Base-by-base conservation (phyloP, 1,140 invertebrate genomes). In the Zeugodacus cucurbitae region DNA sequence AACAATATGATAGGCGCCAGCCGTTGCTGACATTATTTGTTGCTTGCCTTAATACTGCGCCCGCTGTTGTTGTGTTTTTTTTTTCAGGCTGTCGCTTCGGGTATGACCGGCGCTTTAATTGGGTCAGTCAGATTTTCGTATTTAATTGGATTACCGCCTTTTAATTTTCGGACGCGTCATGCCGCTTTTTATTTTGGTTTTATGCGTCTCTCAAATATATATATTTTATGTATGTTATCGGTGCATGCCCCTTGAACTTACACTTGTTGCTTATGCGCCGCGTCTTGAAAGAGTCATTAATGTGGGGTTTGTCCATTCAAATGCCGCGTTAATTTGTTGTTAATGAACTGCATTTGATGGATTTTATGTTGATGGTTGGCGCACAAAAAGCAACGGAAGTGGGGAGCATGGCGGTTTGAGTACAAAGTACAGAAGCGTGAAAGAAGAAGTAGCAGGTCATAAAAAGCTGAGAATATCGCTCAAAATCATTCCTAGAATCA, bases 141-240 rank as follows among this genome's bases (percentile, higher is more conserved):
- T 91, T 91, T 92, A 92, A 92, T 92, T 92, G 91, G 91, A 92
- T 92, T 92, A 91, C 91, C 91, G 91, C 91, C 91, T 92, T 91
- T 92, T 91, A 89, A 92, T 92, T 92, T 90, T 86, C 48, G 10
- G 59, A 74, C 37, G 26, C 74, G 74, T 82, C 41, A 82, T 29
- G 41, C n/a, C n/a, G n/a, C n/a, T n/a, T n/a, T n/a, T n/a, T 48
- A 3, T 82, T 82, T 54, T 29, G 48, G 44, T 48, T 48, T 48
- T 48, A 82, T 26, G 41, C 70, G 34, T n/a, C n/a, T 41, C n/a
- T 74, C 29, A 17, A 67, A 67, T 29, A 29, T 32, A 32, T 29
- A 32, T 78, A 17, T n/a, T 82, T 82, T 17, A 8, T 70, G 2
- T 54, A 8, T 78, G 58, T 54, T 54, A 70, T 22, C 37, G 41